Conservation (phyloP, 2,797 vertebrate genomes). For the Cyclopterus lumpus region DNA sequence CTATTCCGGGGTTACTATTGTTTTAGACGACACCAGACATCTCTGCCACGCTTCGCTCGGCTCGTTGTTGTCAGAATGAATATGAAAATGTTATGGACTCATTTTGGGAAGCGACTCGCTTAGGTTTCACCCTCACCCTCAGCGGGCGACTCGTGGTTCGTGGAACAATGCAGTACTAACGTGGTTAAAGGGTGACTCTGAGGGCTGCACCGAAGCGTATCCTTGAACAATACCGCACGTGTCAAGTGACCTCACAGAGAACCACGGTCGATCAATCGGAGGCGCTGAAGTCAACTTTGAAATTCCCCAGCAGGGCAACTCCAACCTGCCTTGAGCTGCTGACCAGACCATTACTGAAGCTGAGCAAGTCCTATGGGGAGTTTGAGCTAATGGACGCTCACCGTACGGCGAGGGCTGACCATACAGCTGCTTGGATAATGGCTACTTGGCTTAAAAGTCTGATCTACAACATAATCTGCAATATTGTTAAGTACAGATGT, state of each 20-base stretch:
- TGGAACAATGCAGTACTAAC: slow-evolving; percentile 63
- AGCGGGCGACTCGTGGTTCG: slow-evolving; percentile 74
- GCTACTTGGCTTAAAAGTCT: slow-evolving; percentile 88
- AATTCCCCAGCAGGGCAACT: slow-evolving; percentile 67
- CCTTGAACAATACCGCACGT: too few relatives aligned
- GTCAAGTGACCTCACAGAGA: too few relatives aligned
- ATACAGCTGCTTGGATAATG: slow-evolving; percentile 85
- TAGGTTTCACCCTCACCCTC: slow-evolving; percentile 34
- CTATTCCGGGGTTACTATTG: slow-evolving; percentile 39
- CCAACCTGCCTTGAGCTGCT: slow-evolving; percentile 72
- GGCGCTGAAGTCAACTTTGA: too few relatives aligned
- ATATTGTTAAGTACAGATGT: slow-evolving; percentile 87
- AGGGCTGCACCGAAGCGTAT: slow-evolving; percentile 50
- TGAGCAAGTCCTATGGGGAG: slow-evolving; percentile 78
- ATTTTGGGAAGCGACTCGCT: slow-evolving; percentile 47
- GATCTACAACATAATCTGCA: slow-evolving; percentile 89
- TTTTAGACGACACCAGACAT: slow-evolving; percentile 36
- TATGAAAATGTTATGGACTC: slow-evolving; percentile 33
- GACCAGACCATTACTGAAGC: slow-evolving; percentile 82
- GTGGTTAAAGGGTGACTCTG: slow-evolving; percentile 67
- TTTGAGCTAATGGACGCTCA: slow-evolving; percentile 85
- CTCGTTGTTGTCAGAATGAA: slow-evolving; percentile 42
- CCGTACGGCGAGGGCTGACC: slow-evolving; percentile 80
- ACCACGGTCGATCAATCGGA: too few relatives aligned
- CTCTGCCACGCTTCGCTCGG: slow-evolving; percentile 11